Conservation (phyloP, 2,888 invertebrate genomes). For the Apamea epomidion region DNA sequence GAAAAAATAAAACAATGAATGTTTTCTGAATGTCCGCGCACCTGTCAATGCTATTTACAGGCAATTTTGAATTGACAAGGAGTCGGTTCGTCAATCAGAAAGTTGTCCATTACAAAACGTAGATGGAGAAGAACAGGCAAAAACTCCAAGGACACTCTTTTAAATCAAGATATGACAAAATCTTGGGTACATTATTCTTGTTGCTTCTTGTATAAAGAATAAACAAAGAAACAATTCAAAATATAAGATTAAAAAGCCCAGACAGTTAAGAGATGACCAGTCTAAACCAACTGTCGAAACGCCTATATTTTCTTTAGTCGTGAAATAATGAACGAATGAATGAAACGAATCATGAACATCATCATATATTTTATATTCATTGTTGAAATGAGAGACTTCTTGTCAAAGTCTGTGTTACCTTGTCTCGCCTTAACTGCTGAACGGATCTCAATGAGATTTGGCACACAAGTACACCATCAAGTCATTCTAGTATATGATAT, state of each 20-base stretch:
- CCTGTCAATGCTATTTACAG: not conserved
- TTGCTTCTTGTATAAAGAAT: too few species aligned
- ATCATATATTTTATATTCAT: not conserved
- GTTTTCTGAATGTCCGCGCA: not conserved
- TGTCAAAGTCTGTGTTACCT: not conserved
- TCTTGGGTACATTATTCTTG: too few species aligned
- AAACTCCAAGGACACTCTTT: too few species aligned
- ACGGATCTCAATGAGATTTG: not conserved
- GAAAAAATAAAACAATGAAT: constrained; percentile 16
- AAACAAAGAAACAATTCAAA: too few species aligned
- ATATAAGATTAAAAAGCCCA: too few species aligned
- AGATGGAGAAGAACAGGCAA: too few species aligned
- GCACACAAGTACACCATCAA: not conserved
- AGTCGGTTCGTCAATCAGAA: too few species aligned
- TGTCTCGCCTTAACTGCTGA: too few species aligned
- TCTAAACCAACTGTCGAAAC: not conserved
- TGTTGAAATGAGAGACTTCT: not conserved
- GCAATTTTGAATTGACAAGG: too few species aligned
- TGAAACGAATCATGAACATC: not conserved
- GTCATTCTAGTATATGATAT: not conserved
- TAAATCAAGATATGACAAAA: too few species aligned
- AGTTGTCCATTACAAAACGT: too few species aligned
- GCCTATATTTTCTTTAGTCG: not conserved
- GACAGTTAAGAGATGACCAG: too few species aligned
- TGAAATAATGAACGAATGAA: not conserved